These are phyloP conservation scores for Acropora yongei DNA, from an alignment of 64 coral and sea anemone genomes.

Conservation along the genomic window DNA sequence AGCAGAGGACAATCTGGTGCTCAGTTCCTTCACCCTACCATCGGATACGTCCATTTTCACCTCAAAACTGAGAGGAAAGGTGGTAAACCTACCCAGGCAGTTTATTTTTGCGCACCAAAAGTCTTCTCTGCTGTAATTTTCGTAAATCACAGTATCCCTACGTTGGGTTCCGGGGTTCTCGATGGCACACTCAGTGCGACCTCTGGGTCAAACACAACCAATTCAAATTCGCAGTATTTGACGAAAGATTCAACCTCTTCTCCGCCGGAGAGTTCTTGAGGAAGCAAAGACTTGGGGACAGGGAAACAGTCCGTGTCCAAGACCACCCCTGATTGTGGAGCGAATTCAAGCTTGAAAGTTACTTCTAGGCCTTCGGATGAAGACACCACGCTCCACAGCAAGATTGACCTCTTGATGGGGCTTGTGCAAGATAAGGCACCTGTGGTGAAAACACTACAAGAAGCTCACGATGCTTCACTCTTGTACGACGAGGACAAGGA, in stretches of 20 bases:
- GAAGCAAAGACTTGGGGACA: neutral
- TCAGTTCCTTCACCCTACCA: neutral
- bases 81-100: neutral
- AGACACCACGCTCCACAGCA: neutral
- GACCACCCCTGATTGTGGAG: neutral
- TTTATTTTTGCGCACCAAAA: neutral
- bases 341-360: too few species aligned
- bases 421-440: constrained; percentile 7
- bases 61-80: neutral
- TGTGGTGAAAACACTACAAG: constrained; percentile 8
- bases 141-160: neutral
- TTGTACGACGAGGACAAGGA: constrained; percentile 6
- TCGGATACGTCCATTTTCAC: neutral
- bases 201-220: neutral
- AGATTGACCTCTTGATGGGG: constrained; percentile 3
- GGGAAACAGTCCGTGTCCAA: neutral
- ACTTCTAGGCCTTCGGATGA: too few species aligned
- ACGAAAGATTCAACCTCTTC: neutral
- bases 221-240: neutral
- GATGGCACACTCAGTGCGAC: constrained; percentile 6
- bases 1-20: neutral
- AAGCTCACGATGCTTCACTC: constrained; percentile 3
- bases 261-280: neutral
- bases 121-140: neutral
- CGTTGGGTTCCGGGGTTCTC: neutral